Base-by-base conservation (phyloP, 2,888 invertebrate species). In the Sceliomorpha sp. region DNA sequence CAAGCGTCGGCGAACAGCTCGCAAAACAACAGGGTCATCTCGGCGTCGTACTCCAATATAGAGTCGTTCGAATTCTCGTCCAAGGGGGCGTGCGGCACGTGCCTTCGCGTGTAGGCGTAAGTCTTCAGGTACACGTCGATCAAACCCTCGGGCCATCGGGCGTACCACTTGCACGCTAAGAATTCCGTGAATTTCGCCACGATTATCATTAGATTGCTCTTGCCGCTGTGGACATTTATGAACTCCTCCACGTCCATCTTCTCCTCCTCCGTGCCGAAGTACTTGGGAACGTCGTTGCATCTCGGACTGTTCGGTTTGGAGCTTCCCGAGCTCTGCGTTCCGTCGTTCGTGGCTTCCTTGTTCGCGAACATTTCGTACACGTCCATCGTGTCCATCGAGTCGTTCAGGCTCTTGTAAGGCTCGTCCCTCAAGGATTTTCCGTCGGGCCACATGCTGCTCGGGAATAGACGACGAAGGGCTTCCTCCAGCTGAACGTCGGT, bases 181-280 rank as follows among this genome's bases (percentile, higher is more conserved):
- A 90, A 89, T 75, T 88, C 88, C 0, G 93, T 89, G 80, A 90
- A 92, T 48, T 91, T 91, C 68, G 91, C 91, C 5, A 94, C 85
- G 73, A 93, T 89, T 36, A 88, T 88, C 75, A 91, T 90, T 70
- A 91, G 90, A 74, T 91, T 91, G 24, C 83, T 84, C 48, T 84
- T 84, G 1, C 79, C 80, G 34, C 81, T 84, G 60, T 87, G 77
- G 77, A 91, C 89, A 50, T 88, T 89, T 76, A 94, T 91, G 75
- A 94, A 93, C 42, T 88, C 86, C 68, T 91, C 89, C 0, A 94
- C 92, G 85, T 94, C 93, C 40, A 88, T 88, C 69, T 89, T 89
- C 89, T 95, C 95, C 45, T 85, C 82, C 27, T 92, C 91, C 0
- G 92, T 90, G 1, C 91, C 92, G 89, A 94, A 95, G 88, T 94